Evolutionary conservation across 2,113 vertebrate genomes (phyloP), one percentile per base, ranked within the genome.

Genomic region (Haliaeetus leucogaster): DNA sequence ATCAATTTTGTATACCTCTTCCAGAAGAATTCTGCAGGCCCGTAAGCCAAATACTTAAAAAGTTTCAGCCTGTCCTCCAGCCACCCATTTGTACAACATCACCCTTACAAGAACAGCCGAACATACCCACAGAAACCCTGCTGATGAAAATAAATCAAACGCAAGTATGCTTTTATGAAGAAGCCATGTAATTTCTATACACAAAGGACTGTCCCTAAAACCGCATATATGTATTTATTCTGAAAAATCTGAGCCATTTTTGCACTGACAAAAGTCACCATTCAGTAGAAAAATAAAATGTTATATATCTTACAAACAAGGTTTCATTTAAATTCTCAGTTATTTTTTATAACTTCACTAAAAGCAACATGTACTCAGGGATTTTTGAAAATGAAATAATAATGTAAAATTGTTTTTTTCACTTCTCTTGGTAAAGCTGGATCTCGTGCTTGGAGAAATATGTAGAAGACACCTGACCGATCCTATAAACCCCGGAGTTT

Each of bases 391-490:
- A 45, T 4, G 3, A 55, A 58, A 45, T 18, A 20, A 2, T 47
- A 36, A 83, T 2, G 2, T 32, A 8, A 53, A 34, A 4, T 12
- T 16, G 4, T 1, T 76, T 68, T 82, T 65, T 53, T 13, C 52
- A 29, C 66, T 20, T 93, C 56, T 36, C 79, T 36, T 25, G 18
- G 14, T 30, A 48, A 76, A 98, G 97, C 40, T 95, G 72, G 95
- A 95, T 62, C 88, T 98, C 1, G 79, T 97, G 70, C 73, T 97
- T 32, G 97, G 96, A 79, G 95, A 65, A 78, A 86, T 98, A 38
- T 97, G 97, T 22, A 94, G 96, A 68, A 82, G 96, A 50, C 96
- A 97, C 19, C 56, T 86, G 13, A 17, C 22, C 1, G 18, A 87
- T 1, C 67, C 95, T 10, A 88, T 96, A 50, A 97, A 90, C n/a